Percentiles rank a stretch among this genome's conserved stretches.
Conservation (phyloP, 2,888 invertebrate species). For the Smittia sp. region DNA sequence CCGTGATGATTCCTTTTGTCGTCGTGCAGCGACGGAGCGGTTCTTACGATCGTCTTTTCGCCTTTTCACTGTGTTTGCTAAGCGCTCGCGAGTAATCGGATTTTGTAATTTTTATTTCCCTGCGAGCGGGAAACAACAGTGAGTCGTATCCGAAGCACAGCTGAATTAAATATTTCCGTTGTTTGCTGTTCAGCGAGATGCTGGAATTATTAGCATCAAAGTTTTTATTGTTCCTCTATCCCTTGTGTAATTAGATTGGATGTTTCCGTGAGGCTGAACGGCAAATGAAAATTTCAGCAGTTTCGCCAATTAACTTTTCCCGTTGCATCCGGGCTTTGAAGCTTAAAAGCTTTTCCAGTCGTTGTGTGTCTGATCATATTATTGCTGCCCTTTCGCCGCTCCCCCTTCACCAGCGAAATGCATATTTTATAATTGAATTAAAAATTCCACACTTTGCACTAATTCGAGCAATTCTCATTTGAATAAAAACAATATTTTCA, state of each 20-base stretch:
- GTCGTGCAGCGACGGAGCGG: not conserved
- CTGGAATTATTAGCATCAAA: not conserved
- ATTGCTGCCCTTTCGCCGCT: not conserved
- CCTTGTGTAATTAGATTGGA: not conserved
- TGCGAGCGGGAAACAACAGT: not conserved
- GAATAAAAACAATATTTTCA: conserved; percentile 16
- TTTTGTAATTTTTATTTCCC: conserved; percentile 19
- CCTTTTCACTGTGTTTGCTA: not conserved
- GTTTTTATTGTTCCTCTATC: conserved; percentile 2
- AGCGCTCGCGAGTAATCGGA: conserved; percentile 26
- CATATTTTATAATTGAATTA: conserved; percentile 27
- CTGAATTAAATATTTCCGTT: conserved; percentile 4
- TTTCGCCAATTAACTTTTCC: conserved; percentile 30
- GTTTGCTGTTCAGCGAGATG: not conserved
- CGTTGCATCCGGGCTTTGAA: not conserved
- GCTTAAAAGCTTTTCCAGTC: conserved; percentile 24
- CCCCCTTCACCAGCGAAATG: not conserved
- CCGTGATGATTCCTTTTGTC: conserved; percentile 3
- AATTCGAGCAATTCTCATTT: conserved; percentile 20
- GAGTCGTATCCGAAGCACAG: not conserved
- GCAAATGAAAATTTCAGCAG: conserved; percentile 4
- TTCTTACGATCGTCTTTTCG: not conserved
- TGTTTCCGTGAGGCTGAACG: not conserved
- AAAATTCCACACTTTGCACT: conserved; percentile 5
- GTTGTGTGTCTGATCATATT: conserved; percentile 13